Conservation (phyloP, 92 coral and sea anemone genomes). For the Porites cylindrica region DNA sequence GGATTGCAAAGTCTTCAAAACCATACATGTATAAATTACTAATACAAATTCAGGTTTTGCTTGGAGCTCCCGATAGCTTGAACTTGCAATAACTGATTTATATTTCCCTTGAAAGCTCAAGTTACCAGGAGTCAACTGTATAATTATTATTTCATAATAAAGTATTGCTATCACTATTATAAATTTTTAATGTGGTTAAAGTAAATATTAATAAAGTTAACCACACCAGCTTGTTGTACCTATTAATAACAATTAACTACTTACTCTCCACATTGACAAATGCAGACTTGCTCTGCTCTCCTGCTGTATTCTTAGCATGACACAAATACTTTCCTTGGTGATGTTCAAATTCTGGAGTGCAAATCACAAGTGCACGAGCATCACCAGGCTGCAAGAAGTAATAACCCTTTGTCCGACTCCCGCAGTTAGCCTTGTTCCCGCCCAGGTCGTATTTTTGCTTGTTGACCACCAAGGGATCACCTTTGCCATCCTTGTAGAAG, state of each 20-base stretch:
- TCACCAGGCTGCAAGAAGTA: neutral
- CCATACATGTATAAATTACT: too few relatives aligned
- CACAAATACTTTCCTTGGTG: conserved; percentile 30
- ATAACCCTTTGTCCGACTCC: neutral
- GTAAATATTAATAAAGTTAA: neutral
- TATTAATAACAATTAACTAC: neutral
- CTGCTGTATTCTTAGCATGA: neutral
- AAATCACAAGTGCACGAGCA: conserved; percentile 8
- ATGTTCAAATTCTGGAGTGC: neutral
- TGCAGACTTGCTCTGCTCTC: neutral
- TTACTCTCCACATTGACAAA: conserved; percentile 18
- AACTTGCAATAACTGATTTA: too few relatives aligned
- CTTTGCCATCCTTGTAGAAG: conserved; percentile 7
- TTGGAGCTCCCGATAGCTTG: too few relatives aligned
- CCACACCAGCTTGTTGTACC: neutral
- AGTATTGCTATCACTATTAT: too few relatives aligned
- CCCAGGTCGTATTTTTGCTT: neutral
- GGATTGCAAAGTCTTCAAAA: too few relatives aligned
- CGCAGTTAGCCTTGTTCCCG: neutral
- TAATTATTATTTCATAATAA: too few relatives aligned
- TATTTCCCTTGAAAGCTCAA: too few relatives aligned
- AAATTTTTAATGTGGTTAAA: neutral
- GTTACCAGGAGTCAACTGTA: too few relatives aligned
- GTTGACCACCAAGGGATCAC: neutral
- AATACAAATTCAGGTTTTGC: too few relatives aligned